Percentiles rank a stretch among this genome's conserved stretches.
These are phyloP conservation scores for Patiria miniata DNA, from an alignment of 35 echinoderm and acorn worm species.

Conservation along the genomic window DNA sequence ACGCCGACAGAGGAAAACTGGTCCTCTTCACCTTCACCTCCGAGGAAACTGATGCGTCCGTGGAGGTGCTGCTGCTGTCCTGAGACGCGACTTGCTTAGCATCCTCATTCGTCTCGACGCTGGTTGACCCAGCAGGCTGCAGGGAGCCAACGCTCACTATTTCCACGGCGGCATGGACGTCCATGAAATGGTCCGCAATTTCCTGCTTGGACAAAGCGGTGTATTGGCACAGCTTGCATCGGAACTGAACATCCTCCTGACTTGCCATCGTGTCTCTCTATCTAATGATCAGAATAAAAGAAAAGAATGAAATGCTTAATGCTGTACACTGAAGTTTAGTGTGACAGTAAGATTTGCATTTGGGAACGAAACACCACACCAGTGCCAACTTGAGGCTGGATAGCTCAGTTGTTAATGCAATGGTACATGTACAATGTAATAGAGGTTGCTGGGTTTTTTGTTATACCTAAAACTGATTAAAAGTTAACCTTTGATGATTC, in stretches of 20 bases:
- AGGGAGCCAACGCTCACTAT: neutral
- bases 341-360: too few species aligned
- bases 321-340: too few species aligned
- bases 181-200: conserved; percentile 40
- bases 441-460: too few species aligned
- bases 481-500: too few species aligned
- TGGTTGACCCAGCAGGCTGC: neutral
- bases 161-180: conserved; percentile 19
- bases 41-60: neutral
- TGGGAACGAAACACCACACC: too few species aligned
- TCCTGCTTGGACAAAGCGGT: conserved; percentile 4
- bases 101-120: neutral
- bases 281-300: neutral
- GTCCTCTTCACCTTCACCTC: neutral
- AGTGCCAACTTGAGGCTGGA: too few species aligned
- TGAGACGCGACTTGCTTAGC: neutral
- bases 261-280: neutral
- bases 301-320: too few species aligned
- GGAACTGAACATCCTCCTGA: neutral
- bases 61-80: neutral
- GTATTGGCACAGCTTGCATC: conserved; percentile 29
- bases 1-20: too few species aligned
- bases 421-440: too few species aligned
- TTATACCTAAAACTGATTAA: too few species aligned
- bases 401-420: too few species aligned